Base-by-base conservation (phyloP, 2,888 invertebrate species). In the Drosophila cracens region DNA sequence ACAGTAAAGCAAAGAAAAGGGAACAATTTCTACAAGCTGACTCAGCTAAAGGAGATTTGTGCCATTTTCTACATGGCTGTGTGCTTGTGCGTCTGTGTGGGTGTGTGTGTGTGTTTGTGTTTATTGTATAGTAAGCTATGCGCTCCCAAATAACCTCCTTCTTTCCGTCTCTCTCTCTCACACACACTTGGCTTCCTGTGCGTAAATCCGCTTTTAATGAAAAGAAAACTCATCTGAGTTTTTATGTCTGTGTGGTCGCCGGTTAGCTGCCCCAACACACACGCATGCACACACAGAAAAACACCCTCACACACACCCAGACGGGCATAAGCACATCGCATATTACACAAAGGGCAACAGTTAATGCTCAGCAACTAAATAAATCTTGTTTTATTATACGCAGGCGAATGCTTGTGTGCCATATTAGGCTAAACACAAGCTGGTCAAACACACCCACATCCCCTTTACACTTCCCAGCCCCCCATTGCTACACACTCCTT, bases 131-230 rank as follows among this genome's bases (percentile, higher is more conserved):
- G 84, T 86, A 86, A 86, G 85, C 85, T 83, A 76, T 76, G 38
- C 25, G n/a, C 34, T 16, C 46, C 11, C 5, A 34, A 53, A 10
- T 25, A 18, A 40, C 40, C 34, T 10, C 5, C 38, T 48, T 13
- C 11, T 33, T 18, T 11, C 4, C 31, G 29, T 29, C 38, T 11
- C 67, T n/a, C 40, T 43, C 67, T 49, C 51, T 59, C 51, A 53
- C 58, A 65, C 38, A 54, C 59, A 54, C 53, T 64, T 64, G 58
- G 68, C 66, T 66, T 67, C 53, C 68, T 90, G 77, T 83, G 82
- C 78, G 81, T 81, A 90, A 87, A 90, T 90, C 87, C 89, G 82
- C 82, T 89, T 87, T 87, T 87, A 90, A 87, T 90, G 90, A 89
- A 87, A 87, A 89, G 87, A 90, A 89, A 90, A 87, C 89, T 89